Percentiles rank a stretch among this genome's conserved stretches.
These are phyloP conservation scores for Saguinus midas DNA, from an alignment of 2,113 vertebrate genomes.

Conservation along the genomic window DNA sequence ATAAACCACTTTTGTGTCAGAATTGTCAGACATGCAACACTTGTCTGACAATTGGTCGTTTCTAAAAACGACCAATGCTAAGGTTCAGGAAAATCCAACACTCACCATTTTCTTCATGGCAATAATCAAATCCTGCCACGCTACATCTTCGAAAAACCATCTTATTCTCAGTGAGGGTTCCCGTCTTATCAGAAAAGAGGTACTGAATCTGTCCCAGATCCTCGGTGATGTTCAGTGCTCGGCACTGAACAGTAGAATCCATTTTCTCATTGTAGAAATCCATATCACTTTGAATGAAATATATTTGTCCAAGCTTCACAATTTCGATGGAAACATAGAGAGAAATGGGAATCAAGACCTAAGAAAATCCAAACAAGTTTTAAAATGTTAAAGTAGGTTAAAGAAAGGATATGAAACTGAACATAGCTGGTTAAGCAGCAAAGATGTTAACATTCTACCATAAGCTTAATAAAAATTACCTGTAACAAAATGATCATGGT, in stretches of 20 bases:
- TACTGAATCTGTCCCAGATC: constrained; percentile 96
- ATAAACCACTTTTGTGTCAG: background rate
- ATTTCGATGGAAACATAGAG: constrained; percentile 98
- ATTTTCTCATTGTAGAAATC: constrained; percentile 91
- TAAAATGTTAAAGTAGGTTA: background rate
- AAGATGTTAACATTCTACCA: background rate
- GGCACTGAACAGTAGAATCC: constrained; percentile 91
- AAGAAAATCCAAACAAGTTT: constrained; percentile 39
- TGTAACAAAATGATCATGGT: constrained; percentile 98
- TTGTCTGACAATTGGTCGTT: background rate
- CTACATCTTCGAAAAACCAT: constrained; percentile 97
- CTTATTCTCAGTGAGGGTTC: constrained; percentile 97
- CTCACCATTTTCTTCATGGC: constrained; percentile 94
- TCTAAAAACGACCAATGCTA: background rate
- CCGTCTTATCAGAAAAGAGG: constrained; percentile 97
- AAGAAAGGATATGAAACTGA: background rate
- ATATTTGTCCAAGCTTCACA: constrained; percentile 95
- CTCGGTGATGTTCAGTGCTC: constrained; percentile 95
- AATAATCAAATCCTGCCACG: constrained; percentile 94
- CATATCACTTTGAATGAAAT: constrained; percentile 94
- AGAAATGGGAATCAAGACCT: constrained; percentile 98
- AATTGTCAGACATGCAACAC: background rate
- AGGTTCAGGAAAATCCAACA: background rate
- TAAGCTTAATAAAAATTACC: constrained; percentile 82
- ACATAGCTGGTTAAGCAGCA: background rate